These are phyloP conservation scores for Scaptomyza flava DNA, from an alignment of 2,888 invertebrate species.

Conservation along the genomic window DNA sequence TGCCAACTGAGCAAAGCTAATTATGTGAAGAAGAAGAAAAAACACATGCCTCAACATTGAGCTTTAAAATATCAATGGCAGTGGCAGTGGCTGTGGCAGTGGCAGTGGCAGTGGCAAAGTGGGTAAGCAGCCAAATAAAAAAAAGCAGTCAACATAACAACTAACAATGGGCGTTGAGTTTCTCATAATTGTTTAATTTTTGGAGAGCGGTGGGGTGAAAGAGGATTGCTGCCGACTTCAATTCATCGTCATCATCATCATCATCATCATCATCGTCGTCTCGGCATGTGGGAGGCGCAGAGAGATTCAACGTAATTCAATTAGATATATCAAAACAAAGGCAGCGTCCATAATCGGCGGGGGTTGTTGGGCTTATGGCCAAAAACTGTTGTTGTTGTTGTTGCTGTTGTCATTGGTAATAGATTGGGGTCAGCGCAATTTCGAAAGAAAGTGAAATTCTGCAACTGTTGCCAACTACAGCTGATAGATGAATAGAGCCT, in stretches of 20 bases:
- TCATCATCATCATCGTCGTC: neutral
- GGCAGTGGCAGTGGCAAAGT: constrained; percentile 23
- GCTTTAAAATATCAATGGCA: constrained; percentile 20
- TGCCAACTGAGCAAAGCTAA: constrained; percentile 57
- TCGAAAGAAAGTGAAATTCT: constrained; percentile 81
- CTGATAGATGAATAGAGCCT: constrained; percentile 30
- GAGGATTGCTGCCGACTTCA: neutral
- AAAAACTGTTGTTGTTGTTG: constrained; percentile 28
- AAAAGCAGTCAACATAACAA: constrained; percentile 25
- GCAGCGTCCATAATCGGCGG: constrained; percentile 37
- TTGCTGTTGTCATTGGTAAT: constrained; percentile 53
- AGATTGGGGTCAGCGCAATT: constrained; percentile 78
- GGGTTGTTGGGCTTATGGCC: constrained; percentile 43
- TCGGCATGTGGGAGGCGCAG: neutral
- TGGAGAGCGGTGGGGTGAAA: neutral
- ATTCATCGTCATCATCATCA: too few species aligned
- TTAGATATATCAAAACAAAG: constrained; percentile 54
- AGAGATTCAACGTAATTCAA: constrained; percentile 68
- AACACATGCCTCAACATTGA: constrained; percentile 31
- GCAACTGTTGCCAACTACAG: constrained; percentile 61
- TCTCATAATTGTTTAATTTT: constrained; percentile 55
- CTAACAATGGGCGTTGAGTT: constrained; percentile 68
- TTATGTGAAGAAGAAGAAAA: constrained; percentile 57
- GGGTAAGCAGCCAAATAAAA: constrained; percentile 45
- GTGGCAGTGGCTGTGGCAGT: neutral